Percentiles rank a stretch among this genome's conserved stretches.
Evolutionary conservation across 2,113 vertebrate genomes (phyloP).

Genomic region (Pimephales promelas): DNA sequence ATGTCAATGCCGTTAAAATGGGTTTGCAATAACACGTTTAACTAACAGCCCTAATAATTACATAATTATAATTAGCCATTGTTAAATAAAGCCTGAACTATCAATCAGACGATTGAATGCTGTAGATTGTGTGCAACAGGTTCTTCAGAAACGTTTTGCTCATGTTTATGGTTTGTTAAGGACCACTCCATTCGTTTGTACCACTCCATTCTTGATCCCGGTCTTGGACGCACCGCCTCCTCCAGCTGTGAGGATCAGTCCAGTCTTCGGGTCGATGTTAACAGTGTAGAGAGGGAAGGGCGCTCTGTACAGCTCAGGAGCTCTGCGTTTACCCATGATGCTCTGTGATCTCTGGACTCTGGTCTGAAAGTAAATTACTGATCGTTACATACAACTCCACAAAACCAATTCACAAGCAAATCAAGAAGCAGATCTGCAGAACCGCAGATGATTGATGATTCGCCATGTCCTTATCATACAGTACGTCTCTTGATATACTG

Average conservation of each 20-base stretch:
- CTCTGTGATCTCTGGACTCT: neutral
- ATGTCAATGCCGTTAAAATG: no score
- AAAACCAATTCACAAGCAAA: neutral
- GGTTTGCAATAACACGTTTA: no score
- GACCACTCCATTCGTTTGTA: slow-evolving; percentile 84
- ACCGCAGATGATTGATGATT: no score
- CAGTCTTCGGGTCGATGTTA: slow-evolving; percentile 78
- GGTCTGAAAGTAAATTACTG: neutral
- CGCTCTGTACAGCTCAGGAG: slow-evolving; percentile 87
- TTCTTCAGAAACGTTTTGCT: neutral
- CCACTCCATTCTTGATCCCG: slow-evolving; percentile 91
- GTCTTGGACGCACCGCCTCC: slow-evolving; percentile 92
- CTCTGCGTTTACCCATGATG: slow-evolving; percentile 80
- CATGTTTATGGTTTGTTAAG: neutral
- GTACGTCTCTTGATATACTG: neutral
- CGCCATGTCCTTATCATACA: neutral
- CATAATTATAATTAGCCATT: neutral
- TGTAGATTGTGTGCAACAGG: no score
- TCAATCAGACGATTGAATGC: neutral
- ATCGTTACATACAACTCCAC: neutral
- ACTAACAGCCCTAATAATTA: no score
- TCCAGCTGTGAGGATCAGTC: slow-evolving; percentile 86
- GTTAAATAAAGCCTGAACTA: neutral
- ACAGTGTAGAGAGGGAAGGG: slow-evolving; percentile 91
- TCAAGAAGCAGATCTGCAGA: no score